phyloP scores from a whole-genome alignment of 1,140 invertebrate genomes.

The Wasmannia auropunctata region DNA sequence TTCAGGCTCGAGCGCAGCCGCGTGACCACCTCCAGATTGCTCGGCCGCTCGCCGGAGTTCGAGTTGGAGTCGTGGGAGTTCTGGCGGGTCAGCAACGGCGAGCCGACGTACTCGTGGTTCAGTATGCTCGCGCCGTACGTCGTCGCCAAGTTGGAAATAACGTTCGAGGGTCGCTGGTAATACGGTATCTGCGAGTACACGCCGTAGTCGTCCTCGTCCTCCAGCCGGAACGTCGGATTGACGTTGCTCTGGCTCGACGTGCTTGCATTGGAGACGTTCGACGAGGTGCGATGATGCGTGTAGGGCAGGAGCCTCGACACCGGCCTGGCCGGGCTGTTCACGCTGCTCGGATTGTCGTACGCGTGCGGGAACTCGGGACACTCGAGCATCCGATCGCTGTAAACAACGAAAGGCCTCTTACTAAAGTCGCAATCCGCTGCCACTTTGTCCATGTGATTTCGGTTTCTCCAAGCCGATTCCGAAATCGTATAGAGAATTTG shows the following conservation, averaged over 20 bases:
- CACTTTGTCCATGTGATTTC: neutral
- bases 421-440: neutral
- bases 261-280: slow-evolving; percentile 90
- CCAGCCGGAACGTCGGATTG: slow-evolving; percentile 88
- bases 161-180: slow-evolving; percentile 73
- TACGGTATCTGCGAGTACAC: slow-evolving; percentile 82
- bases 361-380: slow-evolving; percentile 85
- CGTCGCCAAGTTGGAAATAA: slow-evolving; percentile 69
- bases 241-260: slow-evolving; percentile 86
- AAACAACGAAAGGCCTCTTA: slow-evolving; percentile 56
- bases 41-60: slow-evolving; percentile 88
- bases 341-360: slow-evolving; percentile 87
- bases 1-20: slow-evolving; percentile 92
- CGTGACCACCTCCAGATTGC: slow-evolving; percentile 89
- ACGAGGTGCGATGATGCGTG: slow-evolving; percentile 89
- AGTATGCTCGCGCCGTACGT: slow-evolving; percentile 72
- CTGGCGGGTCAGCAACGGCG: slow-evolving; percentile 85
- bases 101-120: slow-evolving; percentile 83
- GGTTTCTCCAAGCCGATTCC: neutral
- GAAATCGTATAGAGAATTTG: neutral
- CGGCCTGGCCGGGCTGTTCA: slow-evolving; percentile 85
- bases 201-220: slow-evolving; percentile 87
- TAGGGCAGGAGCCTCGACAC: slow-evolving; percentile 84
- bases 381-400: slow-evolving; percentile 82
- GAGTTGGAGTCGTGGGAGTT: slow-evolving; percentile 86